Base-by-base conservation (phyloP, 2,797 vertebrate genomes). In the Parambassis ranga region DNA sequence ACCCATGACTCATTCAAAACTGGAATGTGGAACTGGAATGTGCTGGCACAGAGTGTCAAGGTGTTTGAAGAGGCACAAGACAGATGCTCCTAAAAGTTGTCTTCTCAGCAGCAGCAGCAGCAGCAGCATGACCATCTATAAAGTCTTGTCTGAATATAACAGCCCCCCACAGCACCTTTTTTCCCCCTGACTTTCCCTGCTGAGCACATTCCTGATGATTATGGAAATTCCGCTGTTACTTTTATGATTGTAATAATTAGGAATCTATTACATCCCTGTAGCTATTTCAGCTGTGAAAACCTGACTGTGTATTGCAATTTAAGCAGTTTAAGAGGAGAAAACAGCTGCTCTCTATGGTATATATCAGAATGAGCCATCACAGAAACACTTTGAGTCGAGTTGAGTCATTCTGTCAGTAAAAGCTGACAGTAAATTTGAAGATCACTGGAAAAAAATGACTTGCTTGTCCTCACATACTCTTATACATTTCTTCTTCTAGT, bases 211-310 rank as follows among this genome's bases (percentile, higher is more conserved):
- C 79, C 78, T 77, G 73, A 70, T 57, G 59, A 79, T 86, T 81
- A 83, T 64, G 68, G 56, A 81, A 77, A 79, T 75, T 72, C 71
- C 32, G 16, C 35, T 48, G 47, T 65, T 68, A 35, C 58, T 47
- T 77, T 68, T 77, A 77, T 77, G 83, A 83, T 82, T 73, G 50
- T 80, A 79, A 71, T 83, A 81, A 85, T 88, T 78, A 78, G n/a
- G 36, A 76, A 61, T 63, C 50, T 68, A 57, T 71, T 79, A 67
- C 65, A 65, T 82, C 58, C 71, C 70, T 70, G 73, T 72, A 76
- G 79, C 65, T 69, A 52, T 72, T 64, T 79, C 77, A 81, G 75
- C 52, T 75, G 47, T 64, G 67, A 73, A 72, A 77, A 77, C 10
- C 14, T 65, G 55, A 58, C 36, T 19, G 23, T 37, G 32, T 43